Base-by-base conservation (phyloP, 1,140 invertebrate genomes). In the Diorhabda elongata region DNA sequence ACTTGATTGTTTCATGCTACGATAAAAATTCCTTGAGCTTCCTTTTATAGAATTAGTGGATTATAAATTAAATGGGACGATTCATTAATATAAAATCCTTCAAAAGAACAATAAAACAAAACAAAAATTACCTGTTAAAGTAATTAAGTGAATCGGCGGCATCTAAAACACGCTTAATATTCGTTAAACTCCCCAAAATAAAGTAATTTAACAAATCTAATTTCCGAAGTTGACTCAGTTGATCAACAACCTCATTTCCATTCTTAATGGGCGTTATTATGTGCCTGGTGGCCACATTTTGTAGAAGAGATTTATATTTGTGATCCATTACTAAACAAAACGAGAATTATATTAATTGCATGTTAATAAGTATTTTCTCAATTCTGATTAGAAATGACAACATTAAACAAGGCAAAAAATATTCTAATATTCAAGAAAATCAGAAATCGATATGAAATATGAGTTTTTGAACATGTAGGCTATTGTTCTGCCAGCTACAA, bases 171-270 rank as follows among this genome's bases (percentile, higher is more conserved):
- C 84, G 83, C 68, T 88, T 88, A 61, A 95, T 89, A 3, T 88
- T 91, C 45, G 83, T 82, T 3, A 89, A 81, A 74, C 86, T 87
- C 0, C 91, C 92, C 45, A 95, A 80, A 4, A 95, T 82, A 75
- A 97, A 97, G 75, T 90, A 96, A 75, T 96, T 95, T 1, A 95
- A 91, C 52, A 96, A 91, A 76, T 96, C 93, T 59, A 94, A 82
- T 72, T 93, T 89, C 2, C 91, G 84, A 2, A 96, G 81, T 74
- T 88, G 86, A 6, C 85, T 82, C 42, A 95, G 82, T 78, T 95
- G 92, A 3, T 80, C 83, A 75, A 80, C 85, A 62, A 87, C 87
- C 70, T 81, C 83, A 57, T 82, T 80, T 72, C 71, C 74, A 59
- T 81, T 80, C 82, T 81, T 83, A 0, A 90, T 86, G 11, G 85